These are phyloP conservation scores for Epistrophella euchroma DNA, from an alignment of 2,888 invertebrate species.

Conservation along the genomic window DNA sequence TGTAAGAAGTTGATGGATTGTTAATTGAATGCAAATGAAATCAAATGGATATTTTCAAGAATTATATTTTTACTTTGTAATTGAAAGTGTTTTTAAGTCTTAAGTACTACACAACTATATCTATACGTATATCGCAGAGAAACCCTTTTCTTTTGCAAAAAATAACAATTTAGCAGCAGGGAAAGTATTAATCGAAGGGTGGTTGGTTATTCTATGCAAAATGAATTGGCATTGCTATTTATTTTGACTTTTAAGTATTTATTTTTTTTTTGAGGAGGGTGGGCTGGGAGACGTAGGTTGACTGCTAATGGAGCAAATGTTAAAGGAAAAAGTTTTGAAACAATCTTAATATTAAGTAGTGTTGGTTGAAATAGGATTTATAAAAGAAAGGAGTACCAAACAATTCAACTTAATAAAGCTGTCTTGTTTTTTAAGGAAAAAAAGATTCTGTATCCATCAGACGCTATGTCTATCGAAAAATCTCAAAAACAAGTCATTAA, in stretches of 20 bases:
- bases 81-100: constrained; percentile 43
- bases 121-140: not conserved
- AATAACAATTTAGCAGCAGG: constrained; percentile 1
- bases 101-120: not conserved
- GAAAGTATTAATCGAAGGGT: constrained; percentile 4
- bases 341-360: constrained; percentile 63
- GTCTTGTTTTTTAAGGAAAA: not conserved
- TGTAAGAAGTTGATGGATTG: constrained; percentile 79
- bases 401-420: not conserved
- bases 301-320: constrained; percentile 67
- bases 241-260: constrained; percentile 53
- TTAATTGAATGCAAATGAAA: constrained; percentile 79
- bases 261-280: not conserved
- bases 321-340: constrained; percentile 51
- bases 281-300: no score
- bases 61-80: constrained; percentile 54
- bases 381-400: not conserved
- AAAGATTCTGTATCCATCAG: not conserved
- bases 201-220: not conserved
- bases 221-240: constrained; percentile 63
- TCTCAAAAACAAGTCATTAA: no score
- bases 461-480: no score
- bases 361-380: constrained; percentile 15
- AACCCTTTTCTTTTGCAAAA: constrained; percentile 48
- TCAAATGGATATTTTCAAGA: constrained; percentile 73